Conservation (phyloP, 2,888 invertebrate species). For the Leucozona laternaria region DNA sequence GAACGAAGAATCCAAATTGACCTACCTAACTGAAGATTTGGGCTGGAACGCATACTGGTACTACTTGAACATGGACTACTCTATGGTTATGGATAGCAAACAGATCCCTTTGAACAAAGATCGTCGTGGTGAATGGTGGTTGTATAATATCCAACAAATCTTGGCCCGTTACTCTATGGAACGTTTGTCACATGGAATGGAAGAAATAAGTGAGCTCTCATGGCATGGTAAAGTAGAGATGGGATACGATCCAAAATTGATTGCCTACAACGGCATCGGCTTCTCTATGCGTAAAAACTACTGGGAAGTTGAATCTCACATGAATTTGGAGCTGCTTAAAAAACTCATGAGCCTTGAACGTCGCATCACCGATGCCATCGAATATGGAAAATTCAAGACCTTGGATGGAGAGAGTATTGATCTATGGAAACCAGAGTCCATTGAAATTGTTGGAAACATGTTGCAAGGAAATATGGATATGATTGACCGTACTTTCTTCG, state of each 20-base stretch:
- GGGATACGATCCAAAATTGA: constrained; percentile 86
- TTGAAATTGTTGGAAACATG: constrained; percentile 87
- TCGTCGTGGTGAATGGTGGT: constrained; percentile 87
- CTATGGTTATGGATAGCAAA: constrained; percentile 87
- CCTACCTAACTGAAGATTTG: constrained; percentile 89
- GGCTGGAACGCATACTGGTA: constrained; percentile 88
- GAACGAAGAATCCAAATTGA: constrained; percentile 86
- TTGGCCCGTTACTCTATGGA: constrained; percentile 89
- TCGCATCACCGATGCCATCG: constrained; percentile 84
- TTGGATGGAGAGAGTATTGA: constrained; percentile 85
- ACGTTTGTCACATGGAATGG: constrained; percentile 87
- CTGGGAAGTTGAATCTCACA: constrained; percentile 79
- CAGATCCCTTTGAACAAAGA: constrained; percentile 84
- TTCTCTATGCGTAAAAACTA: constrained; percentile 86
- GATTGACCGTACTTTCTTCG: constrained; percentile 80
- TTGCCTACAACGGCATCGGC: constrained; percentile 86
- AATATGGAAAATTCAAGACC: constrained; percentile 84
- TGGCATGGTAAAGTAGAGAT: constrained; percentile 84
- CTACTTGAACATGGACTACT: constrained; percentile 86
- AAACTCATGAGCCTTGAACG: constrained; percentile 82
- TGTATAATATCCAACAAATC: constrained; percentile 88
- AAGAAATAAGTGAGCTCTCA: constrained; percentile 86
- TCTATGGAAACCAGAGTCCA: constrained; percentile 86
- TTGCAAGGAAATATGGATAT: constrained; percentile 86
- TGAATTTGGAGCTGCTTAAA: constrained; percentile 79